Evolutionary conservation across 1,140 invertebrate species (phyloP).

Genomic region (Drosophila albomicans): DNA sequence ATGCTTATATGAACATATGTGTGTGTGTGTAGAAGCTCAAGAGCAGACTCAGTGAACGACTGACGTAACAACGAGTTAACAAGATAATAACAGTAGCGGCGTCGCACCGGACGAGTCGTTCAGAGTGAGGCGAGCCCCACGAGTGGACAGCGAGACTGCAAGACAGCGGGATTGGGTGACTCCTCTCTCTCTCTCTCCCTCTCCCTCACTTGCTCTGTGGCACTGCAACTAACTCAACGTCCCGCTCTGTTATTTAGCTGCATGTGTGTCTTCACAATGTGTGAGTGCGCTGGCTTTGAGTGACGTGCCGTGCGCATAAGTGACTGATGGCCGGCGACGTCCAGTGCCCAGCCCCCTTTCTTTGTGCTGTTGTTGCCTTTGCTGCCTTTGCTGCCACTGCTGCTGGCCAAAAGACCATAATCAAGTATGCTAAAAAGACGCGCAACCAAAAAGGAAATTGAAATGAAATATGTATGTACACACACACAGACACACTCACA

Average conservation of each 20-base stretch:
- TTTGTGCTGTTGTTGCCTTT: conserved; percentile 32
- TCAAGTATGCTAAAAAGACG: conserved; percentile 83
- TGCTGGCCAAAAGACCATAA: conserved; percentile 73
- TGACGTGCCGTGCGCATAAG: conserved; percentile 80
- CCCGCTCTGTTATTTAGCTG: conserved; percentile 78
- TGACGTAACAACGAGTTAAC: conserved; percentile 82
- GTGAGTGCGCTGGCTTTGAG: conserved; percentile 63
- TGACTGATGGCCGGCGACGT: conserved; percentile 80
- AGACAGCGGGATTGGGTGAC: conserved; percentile 1
- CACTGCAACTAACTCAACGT: conserved; percentile 33
- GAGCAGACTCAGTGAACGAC: conserved; percentile 63
- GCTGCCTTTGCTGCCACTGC: conserved; percentile 25
- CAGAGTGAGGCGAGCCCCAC: conserved; percentile 15
- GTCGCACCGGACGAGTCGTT: conserved; percentile 62
- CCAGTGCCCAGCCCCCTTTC: conserved; percentile 70
- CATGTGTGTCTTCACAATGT: conserved; percentile 39
- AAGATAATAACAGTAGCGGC: conserved; percentile 80
- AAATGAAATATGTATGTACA: conserved; percentile 80
- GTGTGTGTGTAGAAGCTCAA: conserved; percentile 57
- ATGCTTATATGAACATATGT: background rate
- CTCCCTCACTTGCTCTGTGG: background rate
- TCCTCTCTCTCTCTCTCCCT: background rate
- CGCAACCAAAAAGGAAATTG: conserved; percentile 80
- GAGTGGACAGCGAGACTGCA: conserved; percentile 1
- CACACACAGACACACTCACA: conserved; percentile 1